Evolutionary conservation across 1,140 invertebrate species (phyloP).

Genomic region (roundworm (Caenorhabditis elegans)): DNA sequence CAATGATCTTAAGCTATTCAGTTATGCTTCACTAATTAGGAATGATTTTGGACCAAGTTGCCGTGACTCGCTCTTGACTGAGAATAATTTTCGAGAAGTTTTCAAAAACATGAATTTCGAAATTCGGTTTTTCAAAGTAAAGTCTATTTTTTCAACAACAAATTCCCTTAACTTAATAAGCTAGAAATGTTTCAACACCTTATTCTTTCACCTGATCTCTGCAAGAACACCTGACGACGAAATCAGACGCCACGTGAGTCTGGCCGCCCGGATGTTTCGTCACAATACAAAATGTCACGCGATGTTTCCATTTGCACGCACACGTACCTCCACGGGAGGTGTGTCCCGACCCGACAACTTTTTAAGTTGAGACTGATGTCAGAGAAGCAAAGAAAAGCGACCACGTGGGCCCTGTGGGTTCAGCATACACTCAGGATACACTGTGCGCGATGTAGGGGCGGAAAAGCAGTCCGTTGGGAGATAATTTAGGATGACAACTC

Average conservation of each 20-base stretch:
- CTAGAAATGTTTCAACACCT: background rate
- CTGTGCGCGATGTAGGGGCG: background rate
- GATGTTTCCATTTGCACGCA: conserved; percentile 3
- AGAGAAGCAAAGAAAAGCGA: background rate
- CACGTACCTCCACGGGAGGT: background rate
- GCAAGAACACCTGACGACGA: conserved; percentile 13
- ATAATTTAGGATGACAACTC: background rate
- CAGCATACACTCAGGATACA: conserved; percentile 24
- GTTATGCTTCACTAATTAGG: too few species aligned
- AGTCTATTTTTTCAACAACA: too few species aligned
- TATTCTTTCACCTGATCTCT: conserved; percentile 11
- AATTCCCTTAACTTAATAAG: too few species aligned
- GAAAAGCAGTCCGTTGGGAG: background rate
- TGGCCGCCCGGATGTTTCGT: conserved; percentile 29
- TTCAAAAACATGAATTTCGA: too few species aligned
- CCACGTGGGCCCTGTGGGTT: conserved; percentile 3
- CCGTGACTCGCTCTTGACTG: too few species aligned
- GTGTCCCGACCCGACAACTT: background rate
- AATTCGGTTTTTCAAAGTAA: too few species aligned
- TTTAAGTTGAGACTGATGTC: background rate
- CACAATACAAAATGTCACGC: conserved; percentile 13
- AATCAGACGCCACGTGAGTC: conserved; percentile 18
- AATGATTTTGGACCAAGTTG: too few species aligned
- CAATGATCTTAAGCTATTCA: too few species aligned
- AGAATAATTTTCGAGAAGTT: too few species aligned